A percentile compares a stretch with the other conserved stretches of the same genome.
Evolutionary conservation across 1,140 invertebrate species (phyloP).

Genomic region (Caenorhabditis tropicalis): DNA sequence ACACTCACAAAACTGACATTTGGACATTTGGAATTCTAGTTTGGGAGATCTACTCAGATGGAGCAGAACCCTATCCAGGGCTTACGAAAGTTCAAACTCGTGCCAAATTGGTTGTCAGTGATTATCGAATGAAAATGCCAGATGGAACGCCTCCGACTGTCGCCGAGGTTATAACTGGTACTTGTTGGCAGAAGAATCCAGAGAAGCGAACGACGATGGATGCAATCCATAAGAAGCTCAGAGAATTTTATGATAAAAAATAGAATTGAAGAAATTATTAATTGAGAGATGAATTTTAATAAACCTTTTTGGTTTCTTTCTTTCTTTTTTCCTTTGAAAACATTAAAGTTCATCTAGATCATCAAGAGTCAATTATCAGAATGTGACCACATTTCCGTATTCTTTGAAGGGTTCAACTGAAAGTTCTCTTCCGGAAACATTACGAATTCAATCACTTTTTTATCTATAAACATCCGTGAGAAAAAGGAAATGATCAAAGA

Average conservation of each 20-base stretch:
- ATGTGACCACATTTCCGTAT: slow-evolving; percentile 2
- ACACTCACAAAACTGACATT: slow-evolving; percentile 58
- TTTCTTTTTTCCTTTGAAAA: too few relatives aligned
- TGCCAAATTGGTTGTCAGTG: slow-evolving; percentile 76
- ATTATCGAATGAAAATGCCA: slow-evolving; percentile 74
- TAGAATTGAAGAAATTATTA: too few relatives aligned
- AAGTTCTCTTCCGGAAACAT: neutral
- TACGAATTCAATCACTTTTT: neutral
- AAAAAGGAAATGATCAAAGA: slow-evolving; percentile 3
- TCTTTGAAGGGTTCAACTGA: neutral
- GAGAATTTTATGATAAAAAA: slow-evolving; percentile 46
- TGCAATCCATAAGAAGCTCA: slow-evolving; percentile 76
- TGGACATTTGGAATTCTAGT: slow-evolving; percentile 58
- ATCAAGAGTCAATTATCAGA: too few relatives aligned
- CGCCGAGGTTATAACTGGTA: slow-evolving; percentile 89
- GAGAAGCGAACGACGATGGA: slow-evolving; percentile 84
- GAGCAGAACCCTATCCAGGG: slow-evolving; percentile 56
- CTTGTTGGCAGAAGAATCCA: slow-evolving; percentile 85
- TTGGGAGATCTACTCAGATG: slow-evolving; percentile 61
- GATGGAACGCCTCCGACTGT: slow-evolving; percentile 85
- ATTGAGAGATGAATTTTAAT: too few relatives aligned
- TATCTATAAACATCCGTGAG: slow-evolving; percentile 11
- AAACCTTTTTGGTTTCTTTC: too few relatives aligned
- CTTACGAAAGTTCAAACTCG: slow-evolving; percentile 52
- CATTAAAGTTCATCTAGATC: too few relatives aligned